phyloP scores from a whole-genome alignment of 2,797 vertebrate genomes.

The Sylvia borin region DNA sequence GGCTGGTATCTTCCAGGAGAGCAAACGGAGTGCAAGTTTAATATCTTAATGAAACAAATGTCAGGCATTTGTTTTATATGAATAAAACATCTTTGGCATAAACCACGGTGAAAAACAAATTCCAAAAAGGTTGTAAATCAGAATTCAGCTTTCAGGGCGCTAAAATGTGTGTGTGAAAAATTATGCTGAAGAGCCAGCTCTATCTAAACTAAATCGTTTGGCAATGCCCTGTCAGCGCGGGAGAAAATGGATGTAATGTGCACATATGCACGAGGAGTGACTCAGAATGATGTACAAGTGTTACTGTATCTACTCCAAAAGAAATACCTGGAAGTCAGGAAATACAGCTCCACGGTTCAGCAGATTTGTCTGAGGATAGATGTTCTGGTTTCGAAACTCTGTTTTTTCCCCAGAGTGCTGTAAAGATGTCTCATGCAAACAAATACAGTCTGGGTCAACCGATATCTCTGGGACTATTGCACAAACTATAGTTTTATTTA shows the following conservation, averaged over 20 bases:
- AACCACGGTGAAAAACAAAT: conserved; percentile 49
- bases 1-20: background rate
- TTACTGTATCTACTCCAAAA: conserved; percentile 71
- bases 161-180: conserved; percentile 49
- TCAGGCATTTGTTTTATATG: conserved; percentile 62
- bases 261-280: conserved; percentile 63
- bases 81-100: conserved; percentile 66
- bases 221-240: conserved; percentile 35
- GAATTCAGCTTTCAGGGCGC: conserved; percentile 43
- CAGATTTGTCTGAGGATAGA: conserved; percentile 73
- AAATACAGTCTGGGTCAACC: conserved; percentile 73
- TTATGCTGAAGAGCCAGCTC: conserved; percentile 37
- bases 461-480: conserved; percentile 59
- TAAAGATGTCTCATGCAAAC: conserved; percentile 75
- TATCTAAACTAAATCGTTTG: conserved; percentile 46
- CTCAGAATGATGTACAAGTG: conserved; percentile 74
- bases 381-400: conserved; percentile 72
- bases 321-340: conserved; percentile 81
- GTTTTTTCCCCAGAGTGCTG: conserved; percentile 67
- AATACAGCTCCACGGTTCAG: conserved; percentile 70
- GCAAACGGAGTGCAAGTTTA: conserved; percentile 17
- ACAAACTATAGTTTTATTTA: conserved; percentile 62
- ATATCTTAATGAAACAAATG: conserved; percentile 65
- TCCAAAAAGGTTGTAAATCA: conserved; percentile 58
- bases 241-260: conserved; percentile 48